Percentiles rank a stretch among this genome's conserved stretches.
phyloP scores from a whole-genome alignment of 2,797 vertebrate genomes.

The Oophaga sylvatica region DNA sequence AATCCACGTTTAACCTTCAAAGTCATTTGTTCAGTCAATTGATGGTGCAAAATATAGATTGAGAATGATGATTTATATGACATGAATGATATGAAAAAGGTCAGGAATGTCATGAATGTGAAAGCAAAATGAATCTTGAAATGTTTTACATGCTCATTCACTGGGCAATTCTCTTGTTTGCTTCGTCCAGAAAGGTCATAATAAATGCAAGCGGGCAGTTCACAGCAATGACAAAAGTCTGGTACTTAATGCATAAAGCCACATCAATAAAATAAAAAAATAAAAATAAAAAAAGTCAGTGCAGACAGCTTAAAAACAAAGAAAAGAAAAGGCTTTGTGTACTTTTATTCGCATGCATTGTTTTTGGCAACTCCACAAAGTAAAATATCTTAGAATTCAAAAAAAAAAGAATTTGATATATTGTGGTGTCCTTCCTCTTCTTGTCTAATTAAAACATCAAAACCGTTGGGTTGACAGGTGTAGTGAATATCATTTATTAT shows the following conservation, averaged over 20 bases:
- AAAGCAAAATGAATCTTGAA: conserved; percentile 38
- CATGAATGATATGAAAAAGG: conserved; percentile 54
- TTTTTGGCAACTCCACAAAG: too few relatives aligned
- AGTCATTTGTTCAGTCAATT: conserved; percentile 57
- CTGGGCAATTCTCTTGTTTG: conserved; percentile 50
- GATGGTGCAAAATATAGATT: conserved; percentile 57
- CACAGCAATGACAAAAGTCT: conserved; percentile 24
- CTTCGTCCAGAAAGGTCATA: conserved; percentile 50
- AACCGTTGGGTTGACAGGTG: too few relatives aligned
- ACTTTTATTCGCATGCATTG: too few relatives aligned
- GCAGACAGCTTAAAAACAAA: neutral
- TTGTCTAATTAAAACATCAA: too few relatives aligned
- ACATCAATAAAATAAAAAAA: conserved; percentile 3
- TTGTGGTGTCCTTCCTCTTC: too few relatives aligned
- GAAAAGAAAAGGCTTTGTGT: neutral
- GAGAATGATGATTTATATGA: conserved; percentile 56
- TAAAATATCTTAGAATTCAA: too few relatives aligned
- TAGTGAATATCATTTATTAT: too few relatives aligned
- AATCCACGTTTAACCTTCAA: conserved; percentile 54
- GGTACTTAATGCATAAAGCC: conserved; percentile 18
- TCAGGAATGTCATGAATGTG: conserved; percentile 52
- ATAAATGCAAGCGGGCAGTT: conserved; percentile 34
- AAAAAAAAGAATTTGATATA: too few relatives aligned
- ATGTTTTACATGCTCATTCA: conserved; percentile 55
- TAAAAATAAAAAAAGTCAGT: neutral